These are phyloP conservation scores for Agrotis segetum DNA, from an alignment of 2,888 invertebrate genomes.

Conservation along the genomic window DNA sequence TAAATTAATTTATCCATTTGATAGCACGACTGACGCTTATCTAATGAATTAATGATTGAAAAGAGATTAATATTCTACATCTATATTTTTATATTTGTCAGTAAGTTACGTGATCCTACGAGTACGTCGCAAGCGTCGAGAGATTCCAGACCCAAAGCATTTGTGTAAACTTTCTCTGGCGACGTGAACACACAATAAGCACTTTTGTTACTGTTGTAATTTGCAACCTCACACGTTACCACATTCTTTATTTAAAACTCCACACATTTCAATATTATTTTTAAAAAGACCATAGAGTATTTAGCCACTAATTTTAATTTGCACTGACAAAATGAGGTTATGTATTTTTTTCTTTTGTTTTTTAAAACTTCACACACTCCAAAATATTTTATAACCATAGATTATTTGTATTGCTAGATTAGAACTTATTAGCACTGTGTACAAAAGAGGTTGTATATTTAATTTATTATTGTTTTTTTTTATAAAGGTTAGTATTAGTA, in stretches of 20 bases:
- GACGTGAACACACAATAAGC: constrained; percentile 60
- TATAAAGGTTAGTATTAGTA: constrained; percentile 54
- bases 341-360: neutral
- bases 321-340: neutral
- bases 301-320: neutral
- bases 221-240: constrained; percentile 32
- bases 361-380: neutral
- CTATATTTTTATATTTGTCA: constrained; percentile 17
- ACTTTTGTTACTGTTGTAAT: constrained; percentile 52
- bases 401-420: neutral
- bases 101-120: constrained; percentile 48
- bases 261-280: constrained; percentile 18
- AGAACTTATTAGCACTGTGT: constrained; percentile 15
- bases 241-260: constrained; percentile 34
- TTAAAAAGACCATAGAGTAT: neutral
- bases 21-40: too few relatives aligned
- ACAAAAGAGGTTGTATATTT: constrained; percentile 25
- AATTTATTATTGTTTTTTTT: constrained; percentile 38
- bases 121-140: constrained; percentile 45
- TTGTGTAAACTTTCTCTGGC: constrained; percentile 75
- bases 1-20: too few relatives aligned
- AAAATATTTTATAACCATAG: neutral
- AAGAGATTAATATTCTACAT: neutral
- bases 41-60: too few relatives aligned
- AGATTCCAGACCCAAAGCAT: constrained; percentile 67